A percentile compares a stretch with the other conserved stretches of the same genome.
Evolutionary conservation across 2,113 vertebrate genomes (phyloP).

Genomic region (Garra rufa): DNA sequence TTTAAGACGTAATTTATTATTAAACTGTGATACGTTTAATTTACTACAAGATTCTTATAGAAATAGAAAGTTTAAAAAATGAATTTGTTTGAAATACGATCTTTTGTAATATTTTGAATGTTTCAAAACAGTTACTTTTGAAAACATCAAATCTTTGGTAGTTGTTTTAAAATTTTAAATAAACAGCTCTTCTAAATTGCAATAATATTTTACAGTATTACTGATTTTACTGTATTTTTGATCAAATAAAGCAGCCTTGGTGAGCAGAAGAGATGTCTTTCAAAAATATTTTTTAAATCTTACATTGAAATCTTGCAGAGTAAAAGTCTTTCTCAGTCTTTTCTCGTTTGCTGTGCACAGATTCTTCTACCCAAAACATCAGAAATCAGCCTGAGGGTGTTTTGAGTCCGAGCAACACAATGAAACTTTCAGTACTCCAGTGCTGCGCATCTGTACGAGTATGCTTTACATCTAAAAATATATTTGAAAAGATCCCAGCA

Average conservation of each 20-base stretch:
- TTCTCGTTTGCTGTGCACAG: constrained; percentile 41
- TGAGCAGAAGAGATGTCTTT: not conserved
- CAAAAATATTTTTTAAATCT: not conserved
- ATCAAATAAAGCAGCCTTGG: not conserved
- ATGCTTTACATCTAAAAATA: not conserved
- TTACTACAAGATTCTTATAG: not conserved
- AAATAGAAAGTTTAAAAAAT: not conserved
- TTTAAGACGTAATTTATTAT: too few relatives aligned
- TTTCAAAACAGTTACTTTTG: not conserved
- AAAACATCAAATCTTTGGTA: not conserved
- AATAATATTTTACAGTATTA: not conserved
- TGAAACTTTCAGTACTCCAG: not conserved
- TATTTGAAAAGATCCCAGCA: not conserved
- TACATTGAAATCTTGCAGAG: not conserved
- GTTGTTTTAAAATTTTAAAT: not conserved
- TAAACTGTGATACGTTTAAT: not conserved
- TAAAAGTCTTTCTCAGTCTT: constrained; percentile 36
- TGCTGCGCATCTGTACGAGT: not conserved
- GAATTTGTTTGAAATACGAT: not conserved
- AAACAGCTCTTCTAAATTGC: not conserved
- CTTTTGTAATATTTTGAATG: not conserved
- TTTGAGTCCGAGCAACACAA: constrained; percentile 1
- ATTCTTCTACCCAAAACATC: not conserved
- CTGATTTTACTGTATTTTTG: not conserved
- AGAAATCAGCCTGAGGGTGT: not conserved